These are phyloP conservation scores for Apogon hyalosoma DNA, from an alignment of 2,797 vertebrate genomes.

Conservation along the genomic window DNA sequence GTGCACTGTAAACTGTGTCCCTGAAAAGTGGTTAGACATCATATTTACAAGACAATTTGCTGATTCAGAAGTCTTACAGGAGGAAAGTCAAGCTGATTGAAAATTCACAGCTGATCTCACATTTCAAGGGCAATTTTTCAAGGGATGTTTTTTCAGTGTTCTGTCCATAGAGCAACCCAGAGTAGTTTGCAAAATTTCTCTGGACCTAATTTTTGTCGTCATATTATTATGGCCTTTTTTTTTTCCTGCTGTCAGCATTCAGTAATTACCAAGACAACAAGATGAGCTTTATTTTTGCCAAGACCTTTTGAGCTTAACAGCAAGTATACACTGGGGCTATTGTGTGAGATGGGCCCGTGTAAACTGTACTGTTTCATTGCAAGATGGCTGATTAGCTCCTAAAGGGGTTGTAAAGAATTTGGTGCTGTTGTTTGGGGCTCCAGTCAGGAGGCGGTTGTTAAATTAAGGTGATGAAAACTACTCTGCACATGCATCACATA, in stretches of 20 bases:
- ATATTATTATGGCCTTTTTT: conserved; percentile 37
- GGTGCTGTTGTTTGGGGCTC: conserved; percentile 56
- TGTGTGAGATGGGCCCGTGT: conserved; percentile 69
- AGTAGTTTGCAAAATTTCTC: conserved; percentile 25
- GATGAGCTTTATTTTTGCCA: conserved; percentile 58
- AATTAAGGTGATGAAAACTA: conserved; percentile 68
- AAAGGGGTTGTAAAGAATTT: conserved; percentile 72
- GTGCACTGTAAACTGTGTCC: conserved; percentile 31
- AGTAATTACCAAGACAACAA: conserved; percentile 58
- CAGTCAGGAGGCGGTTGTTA: conserved; percentile 64
- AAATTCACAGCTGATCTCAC: conserved; percentile 49
- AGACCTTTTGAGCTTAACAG: conserved; percentile 68
- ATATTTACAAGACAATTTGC: conserved; percentile 46
- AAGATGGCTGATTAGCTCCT: conserved; percentile 79
- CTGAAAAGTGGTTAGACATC: conserved; percentile 38
- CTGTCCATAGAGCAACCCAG: conserved; percentile 3
- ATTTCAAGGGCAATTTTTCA: conserved; percentile 47
- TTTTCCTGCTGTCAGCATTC: conserved; percentile 29
- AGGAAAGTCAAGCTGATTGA: conserved; percentile 32
- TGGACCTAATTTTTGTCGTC: conserved; percentile 20
- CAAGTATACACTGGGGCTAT: conserved; percentile 63
- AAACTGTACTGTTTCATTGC: conserved; percentile 74
- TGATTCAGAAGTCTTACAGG: conserved; percentile 46
- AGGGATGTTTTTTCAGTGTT: conserved; percentile 31
- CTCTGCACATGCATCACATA: conserved; percentile 22